A percentile compares a stretch with the other conserved stretches of the same genome.
Evolutionary conservation across 2,113 vertebrate genomes (phyloP).

Genomic region (Semicossyphus pulcher): DNA sequence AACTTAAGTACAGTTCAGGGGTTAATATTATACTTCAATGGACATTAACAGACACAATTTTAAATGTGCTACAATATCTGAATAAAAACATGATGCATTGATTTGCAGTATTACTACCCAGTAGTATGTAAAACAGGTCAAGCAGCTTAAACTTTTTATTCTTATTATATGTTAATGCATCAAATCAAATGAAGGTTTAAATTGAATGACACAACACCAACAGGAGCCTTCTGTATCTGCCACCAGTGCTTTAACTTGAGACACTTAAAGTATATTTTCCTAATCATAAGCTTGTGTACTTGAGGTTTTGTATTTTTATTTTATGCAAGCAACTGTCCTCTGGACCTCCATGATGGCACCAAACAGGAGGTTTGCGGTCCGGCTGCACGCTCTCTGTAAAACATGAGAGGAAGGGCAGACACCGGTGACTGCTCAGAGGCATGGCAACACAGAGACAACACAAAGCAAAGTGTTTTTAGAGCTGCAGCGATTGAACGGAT

Average conservation of each 20-base stretch:
- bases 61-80: too few relatives aligned
- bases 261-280: background rate
- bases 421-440: conserved; percentile 24
- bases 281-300: background rate
- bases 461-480: conserved; percentile 20
- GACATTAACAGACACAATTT: too few relatives aligned
- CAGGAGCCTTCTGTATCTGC: background rate
- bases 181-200: too few relatives aligned
- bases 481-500: conserved; percentile 1
- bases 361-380: conserved; percentile 56
- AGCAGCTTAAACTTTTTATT: too few relatives aligned
- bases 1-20: too few relatives aligned
- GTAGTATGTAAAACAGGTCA: too few relatives aligned
- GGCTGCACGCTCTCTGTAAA: conserved; percentile 45
- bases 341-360: conserved; percentile 50
- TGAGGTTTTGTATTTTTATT: background rate
- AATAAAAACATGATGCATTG: too few relatives aligned
- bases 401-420: conserved; percentile 52
- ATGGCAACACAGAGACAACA: conserved; percentile 40
- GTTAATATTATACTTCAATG: too few relatives aligned
- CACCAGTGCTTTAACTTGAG: background rate
- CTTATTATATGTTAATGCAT: too few relatives aligned
- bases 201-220: too few relatives aligned
- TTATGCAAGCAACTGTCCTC: conserved; percentile 2
- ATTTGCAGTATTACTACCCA: too few relatives aligned